Evolutionary conservation across 2,888 invertebrate genomes (phyloP).

Genomic region (Deilephila elpenor): DNA sequence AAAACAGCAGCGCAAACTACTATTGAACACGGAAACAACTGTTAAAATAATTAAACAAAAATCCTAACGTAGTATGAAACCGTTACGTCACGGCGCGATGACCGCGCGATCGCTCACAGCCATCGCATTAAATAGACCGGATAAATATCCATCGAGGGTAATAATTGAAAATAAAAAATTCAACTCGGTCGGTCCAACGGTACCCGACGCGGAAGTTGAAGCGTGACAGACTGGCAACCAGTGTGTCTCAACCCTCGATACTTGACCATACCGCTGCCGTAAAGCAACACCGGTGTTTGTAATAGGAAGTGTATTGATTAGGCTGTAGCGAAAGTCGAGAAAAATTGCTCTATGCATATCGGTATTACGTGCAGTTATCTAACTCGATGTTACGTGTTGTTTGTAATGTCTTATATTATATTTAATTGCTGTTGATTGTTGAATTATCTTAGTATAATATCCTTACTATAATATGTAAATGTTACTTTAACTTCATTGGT

Average conservation of each 20-base stretch:
- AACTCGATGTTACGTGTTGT: background rate
- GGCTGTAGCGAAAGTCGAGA: background rate
- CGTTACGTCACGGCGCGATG: slow-evolving; percentile 45
- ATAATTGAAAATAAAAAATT: slow-evolving; percentile 79
- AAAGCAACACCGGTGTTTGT: background rate
- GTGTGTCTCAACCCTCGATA: slow-evolving; percentile 21
- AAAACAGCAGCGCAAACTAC: background rate
- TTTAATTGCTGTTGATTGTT: background rate
- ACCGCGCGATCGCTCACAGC: slow-evolving; percentile 34
- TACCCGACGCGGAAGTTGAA: slow-evolving; percentile 50
- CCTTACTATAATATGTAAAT: no score
- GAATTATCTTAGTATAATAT: no score
- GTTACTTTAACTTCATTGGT: no score
- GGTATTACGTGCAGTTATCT: background rate
- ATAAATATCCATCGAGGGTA: slow-evolving; percentile 63
- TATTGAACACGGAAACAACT: background rate
- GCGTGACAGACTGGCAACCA: slow-evolving; percentile 39
- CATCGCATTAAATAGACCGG: slow-evolving; percentile 67
- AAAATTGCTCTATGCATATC: background rate
- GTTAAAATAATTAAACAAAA: slow-evolving; percentile 5
- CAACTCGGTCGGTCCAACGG: slow-evolving; percentile 58
- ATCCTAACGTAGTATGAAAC: slow-evolving; percentile 34
- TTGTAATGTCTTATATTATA: background rate
- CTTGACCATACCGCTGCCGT: background rate
- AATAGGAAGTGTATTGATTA: background rate